Base-by-base conservation (phyloP, 2,797 vertebrate genomes). In the Salmo trutta region DNA sequence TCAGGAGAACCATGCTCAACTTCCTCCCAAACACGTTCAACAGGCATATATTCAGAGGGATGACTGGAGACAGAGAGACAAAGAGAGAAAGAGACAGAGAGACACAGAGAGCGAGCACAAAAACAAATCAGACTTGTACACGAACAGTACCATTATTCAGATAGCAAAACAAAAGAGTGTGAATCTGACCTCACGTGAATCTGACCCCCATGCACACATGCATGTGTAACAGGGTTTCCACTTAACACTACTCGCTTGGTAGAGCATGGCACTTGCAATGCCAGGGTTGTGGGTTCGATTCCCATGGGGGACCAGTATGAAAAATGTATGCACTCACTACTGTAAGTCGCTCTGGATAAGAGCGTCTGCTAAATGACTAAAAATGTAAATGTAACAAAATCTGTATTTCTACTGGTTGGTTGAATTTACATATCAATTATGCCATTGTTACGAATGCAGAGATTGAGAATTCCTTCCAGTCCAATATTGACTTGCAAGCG, bases 11-110 rank as follows among this genome's bases (percentile, higher is more conserved):
- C 77, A 99, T 88, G 81, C 93, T 96, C 85, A 86, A 80, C 74
- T 93, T 95, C 68, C 97, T 91, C 51, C 98, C 97, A 0, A 97
- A 85, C 4, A 96, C 68, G n/a, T 97, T 97, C 84, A 99, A 93
- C 82, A 95, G 77, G 1, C 93, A 82, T 41, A 98, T 96, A 83
- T 98, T 99, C 16, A 98, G 21, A 2, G 97, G 98, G 74, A 97
- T 93, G 84, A 99, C 97, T 99, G 77, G 24, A 69, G 77, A 80
- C 69, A 47, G 3, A 80, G 53, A 15, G 17, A 16, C 21, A 69
- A 21, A 47, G 51, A 79, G 16, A 77, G 71, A 66, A 52, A 78
- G 59, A 66, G 69, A 21, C 2, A 10, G 71, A 16, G 36, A 51
- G 53, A 52, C 33, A 74, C 56, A 4, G 66, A 17, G 14, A 36